Evolutionary conservation across 2,888 invertebrate species (phyloP), one percentile per base, ranked within the genome.

Genomic region (Scelioninae gen. 1): DNA sequence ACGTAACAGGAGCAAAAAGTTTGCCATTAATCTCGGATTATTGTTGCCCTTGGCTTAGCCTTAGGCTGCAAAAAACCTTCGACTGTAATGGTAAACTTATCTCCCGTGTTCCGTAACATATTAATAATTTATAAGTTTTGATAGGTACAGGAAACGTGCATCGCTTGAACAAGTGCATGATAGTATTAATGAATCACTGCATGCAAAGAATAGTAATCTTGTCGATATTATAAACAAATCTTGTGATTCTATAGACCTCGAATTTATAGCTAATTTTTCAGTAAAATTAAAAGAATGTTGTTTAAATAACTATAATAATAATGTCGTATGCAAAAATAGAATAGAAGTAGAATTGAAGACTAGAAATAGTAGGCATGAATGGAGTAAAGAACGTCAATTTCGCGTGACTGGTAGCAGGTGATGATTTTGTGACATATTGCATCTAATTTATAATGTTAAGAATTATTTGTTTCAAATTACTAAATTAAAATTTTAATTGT

Each of bases 351-450:
- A 62, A 62, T 8, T 11, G 29, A 72, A 13, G 10, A 72, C 72
- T 43, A 72, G n/a, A 53, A 11, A 10, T 11, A 56, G 16, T 53
- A 45, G 56, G 38, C 32, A 65, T 65, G 74, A 72, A 9, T 77
- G 72, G 82, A 55, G 38, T 9, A 77, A 65, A 62, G 77, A 72
- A 43, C 40, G 81, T 13, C 68, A 76, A 49, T 81, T 69, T 43
- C 38, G 81, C 10, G 43, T 81, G 3, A 81, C 81, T 29, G 81
- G 81, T 5, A 75, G 75, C 56, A 81, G 69, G 69, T 81, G 10
- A 49, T 15, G 31, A 32, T 58, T 43, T 72, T 40, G 49, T 43
- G 40, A 43, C 5, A 63, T 56, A 13, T 45, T 45, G 45, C 49
- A 49, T 49, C n/a, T 0, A 49, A 49, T 49, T 23, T 49, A 15